These are phyloP conservation scores for Nezara viridula DNA, from an alignment of 2,888 invertebrate genomes.

Conservation along the genomic window DNA sequence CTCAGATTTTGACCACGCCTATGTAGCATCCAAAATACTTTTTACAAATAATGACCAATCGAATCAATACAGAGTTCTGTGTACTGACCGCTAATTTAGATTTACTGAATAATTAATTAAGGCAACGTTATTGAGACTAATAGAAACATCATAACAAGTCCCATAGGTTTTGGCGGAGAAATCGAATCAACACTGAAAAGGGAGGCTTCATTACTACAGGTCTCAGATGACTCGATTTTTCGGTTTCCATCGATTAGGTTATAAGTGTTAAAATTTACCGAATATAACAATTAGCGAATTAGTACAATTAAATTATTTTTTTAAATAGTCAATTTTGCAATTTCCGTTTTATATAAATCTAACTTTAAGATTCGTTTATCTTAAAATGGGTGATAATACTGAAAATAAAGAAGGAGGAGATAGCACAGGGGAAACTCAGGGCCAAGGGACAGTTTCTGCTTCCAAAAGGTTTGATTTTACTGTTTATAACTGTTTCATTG, in stretches of 20 bases:
- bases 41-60: neutral
- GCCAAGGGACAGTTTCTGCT: slow-evolving; percentile 70
- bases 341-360: neutral
- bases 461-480: slow-evolving; percentile 70
- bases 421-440: slow-evolving; percentile 41
- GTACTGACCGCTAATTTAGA: neutral
- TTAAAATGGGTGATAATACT: slow-evolving; percentile 70
- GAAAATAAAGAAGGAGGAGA: slow-evolving; percentile 62
- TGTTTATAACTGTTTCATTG: neutral
- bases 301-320: slow-evolving; percentile 54
- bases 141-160: neutral
- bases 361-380: neutral
- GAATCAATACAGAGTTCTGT: neutral
- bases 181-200: slow-evolving; percentile 55
- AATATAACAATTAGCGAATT: slow-evolving; percentile 18
- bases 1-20: neutral
- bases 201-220: slow-evolving; percentile 57
- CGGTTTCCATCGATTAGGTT: slow-evolving; percentile 59
- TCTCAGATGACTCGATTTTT: slow-evolving; percentile 60
- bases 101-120: neutral
- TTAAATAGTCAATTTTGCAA: slow-evolving; percentile 6
- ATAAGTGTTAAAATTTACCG: slow-evolving; percentile 54
- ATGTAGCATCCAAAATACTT: neutral
- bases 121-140: neutral
- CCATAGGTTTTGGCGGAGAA: neutral